Conservation (phyloP, 2,888 invertebrate genomes). For the Dermolepida albohirtum region DNA sequence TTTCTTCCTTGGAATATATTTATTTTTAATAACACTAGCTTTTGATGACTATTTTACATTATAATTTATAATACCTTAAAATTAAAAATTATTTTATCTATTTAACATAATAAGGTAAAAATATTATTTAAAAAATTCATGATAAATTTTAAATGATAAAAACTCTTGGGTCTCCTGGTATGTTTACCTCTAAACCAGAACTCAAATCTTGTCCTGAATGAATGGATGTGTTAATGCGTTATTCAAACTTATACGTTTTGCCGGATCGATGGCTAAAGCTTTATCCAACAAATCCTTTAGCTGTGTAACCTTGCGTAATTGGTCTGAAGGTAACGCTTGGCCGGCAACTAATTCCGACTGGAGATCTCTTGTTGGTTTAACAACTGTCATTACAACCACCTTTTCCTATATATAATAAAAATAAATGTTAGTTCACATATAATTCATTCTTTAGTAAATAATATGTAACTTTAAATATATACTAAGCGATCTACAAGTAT, state of each 20-base stretch:
- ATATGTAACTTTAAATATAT: too few relatives aligned
- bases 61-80: constrained; percentile 37
- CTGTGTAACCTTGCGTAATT: constrained; percentile 91
- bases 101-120: constrained; percentile 37
- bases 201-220: constrained; percentile 91
- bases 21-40: constrained; percentile 41
- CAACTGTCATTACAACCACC: constrained; percentile 92
- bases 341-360: constrained; percentile 89
- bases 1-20: constrained; percentile 33
- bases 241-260: constrained; percentile 93
- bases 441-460: too few relatives aligned
- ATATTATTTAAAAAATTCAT: constrained; percentile 40
- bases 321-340: constrained; percentile 88
- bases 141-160: constrained; percentile 40
- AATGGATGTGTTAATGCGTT: constrained; percentile 95
- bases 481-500: too few relatives aligned
- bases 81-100: constrained; percentile 41
- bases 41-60: constrained; percentile 35
- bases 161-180: constrained; percentile 49
- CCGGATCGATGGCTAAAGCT: constrained; percentile 91
- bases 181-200: constrained; percentile 54
- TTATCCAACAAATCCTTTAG: constrained; percentile 92
- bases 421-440: neutral
- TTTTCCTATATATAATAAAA: constrained; percentile 80
- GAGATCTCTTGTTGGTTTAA: constrained; percentile 88